phyloP scores from a whole-genome alignment of 2,113 vertebrate species.

The Haemorhous mexicanus region DNA sequence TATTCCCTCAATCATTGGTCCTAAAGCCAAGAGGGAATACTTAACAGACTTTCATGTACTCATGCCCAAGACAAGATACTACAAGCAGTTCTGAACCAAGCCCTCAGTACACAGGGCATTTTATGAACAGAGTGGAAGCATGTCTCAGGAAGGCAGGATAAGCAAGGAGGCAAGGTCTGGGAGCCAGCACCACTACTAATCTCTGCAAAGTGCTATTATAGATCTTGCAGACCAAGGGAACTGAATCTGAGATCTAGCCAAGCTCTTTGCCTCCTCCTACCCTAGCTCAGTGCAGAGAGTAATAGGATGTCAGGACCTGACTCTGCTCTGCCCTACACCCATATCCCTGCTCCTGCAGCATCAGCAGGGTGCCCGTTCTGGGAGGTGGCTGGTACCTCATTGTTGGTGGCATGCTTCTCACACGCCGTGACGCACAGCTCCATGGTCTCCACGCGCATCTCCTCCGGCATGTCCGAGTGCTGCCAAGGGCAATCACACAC shows the following conservation, averaged over 20 bases:
- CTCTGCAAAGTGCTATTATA: not conserved
- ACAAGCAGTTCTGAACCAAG: not conserved
- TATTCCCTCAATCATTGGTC: not conserved
- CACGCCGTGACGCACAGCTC: constrained; percentile 91
- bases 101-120: not conserved
- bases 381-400: constrained; percentile 72
- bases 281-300: not conserved
- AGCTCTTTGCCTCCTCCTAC: not conserved
- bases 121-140: not conserved
- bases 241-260: not conserved
- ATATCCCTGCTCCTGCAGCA: not conserved
- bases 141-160: not conserved
- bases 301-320: not conserved
- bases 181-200: not conserved
- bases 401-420: constrained; percentile 84
- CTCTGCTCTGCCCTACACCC: not conserved
- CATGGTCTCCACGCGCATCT: constrained; percentile 97
- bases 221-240: not conserved
- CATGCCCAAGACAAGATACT: not conserved
- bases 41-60: not conserved
- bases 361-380: not conserved
- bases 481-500: constrained; percentile 48
- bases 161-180: not conserved
- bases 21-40: not conserved
- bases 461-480: constrained; percentile 97